Evolutionary conservation across 2,797 vertebrate species (phyloP).

Genomic region (Chelonia mydas): DNA sequence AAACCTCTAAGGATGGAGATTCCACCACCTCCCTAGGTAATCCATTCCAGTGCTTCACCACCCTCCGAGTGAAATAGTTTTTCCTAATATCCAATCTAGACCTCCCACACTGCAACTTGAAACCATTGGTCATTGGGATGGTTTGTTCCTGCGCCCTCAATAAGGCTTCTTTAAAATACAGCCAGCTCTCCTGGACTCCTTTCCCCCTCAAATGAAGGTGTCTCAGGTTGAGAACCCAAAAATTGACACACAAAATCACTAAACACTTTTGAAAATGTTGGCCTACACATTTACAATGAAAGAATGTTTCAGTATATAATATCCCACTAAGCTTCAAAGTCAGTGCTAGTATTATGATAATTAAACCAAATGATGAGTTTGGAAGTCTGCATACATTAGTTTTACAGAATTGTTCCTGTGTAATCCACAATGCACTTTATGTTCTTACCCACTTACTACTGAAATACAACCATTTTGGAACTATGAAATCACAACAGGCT

Average conservation of each 20-base stretch:
- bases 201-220: background rate
- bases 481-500: background rate
- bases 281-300: background rate
- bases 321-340: background rate
- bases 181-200: too few species aligned
- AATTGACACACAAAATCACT: background rate
- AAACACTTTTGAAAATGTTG: background rate
- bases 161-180: too few species aligned
- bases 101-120: too few species aligned
- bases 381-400: background rate
- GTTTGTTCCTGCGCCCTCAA: too few species aligned
- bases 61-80: too few species aligned
- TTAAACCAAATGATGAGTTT: conserved; percentile 10
- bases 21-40: too few species aligned
- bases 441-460: background rate
- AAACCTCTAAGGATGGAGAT: too few species aligned
- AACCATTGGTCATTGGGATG: too few species aligned
- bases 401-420: background rate
- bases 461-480: background rate
- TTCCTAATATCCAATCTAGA: too few species aligned
- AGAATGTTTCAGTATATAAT: background rate
- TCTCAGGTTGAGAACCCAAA: background rate
- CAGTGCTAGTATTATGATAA: background rate
- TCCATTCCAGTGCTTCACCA: too few species aligned
- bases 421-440: background rate